These are phyloP conservation scores for Chrysomallon squamiferum DNA, from an alignment of 1,140 invertebrate species.

Conservation along the genomic window DNA sequence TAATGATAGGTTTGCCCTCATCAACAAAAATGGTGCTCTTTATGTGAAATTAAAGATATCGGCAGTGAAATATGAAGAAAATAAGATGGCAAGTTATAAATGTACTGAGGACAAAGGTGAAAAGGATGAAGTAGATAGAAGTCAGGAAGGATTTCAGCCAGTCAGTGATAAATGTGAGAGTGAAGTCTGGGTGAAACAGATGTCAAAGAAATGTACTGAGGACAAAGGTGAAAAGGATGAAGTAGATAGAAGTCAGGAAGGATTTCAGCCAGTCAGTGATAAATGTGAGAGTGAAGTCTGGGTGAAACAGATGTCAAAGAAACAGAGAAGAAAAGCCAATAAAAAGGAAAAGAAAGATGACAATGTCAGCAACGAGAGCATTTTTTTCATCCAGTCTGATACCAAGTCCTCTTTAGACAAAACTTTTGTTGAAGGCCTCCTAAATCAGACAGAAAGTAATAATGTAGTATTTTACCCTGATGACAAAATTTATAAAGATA, in stretches of 20 bases:
- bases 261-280: neutral
- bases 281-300: neutral
- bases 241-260: neutral
- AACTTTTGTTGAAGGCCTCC: neutral
- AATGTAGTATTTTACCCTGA: neutral
- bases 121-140: neutral
- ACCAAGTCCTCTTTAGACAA: neutral
- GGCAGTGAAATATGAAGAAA: neutral
- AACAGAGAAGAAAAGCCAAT: neutral
- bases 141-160: neutral
- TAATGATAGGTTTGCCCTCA: neutral
- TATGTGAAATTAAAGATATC: neutral
- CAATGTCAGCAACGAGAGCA: neutral
- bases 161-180: neutral
- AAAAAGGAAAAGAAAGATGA: neutral
- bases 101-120: neutral
- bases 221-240: too few relatives aligned
- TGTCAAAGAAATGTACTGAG: neutral
- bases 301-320: neutral
- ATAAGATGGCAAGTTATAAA: neutral
- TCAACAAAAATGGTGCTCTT: neutral
- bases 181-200: neutral
- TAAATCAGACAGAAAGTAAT: neutral
- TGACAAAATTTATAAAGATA: neutral
- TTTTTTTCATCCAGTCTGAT: neutral